A percentile compares a stretch with the other conserved stretches of the same genome.
Evolutionary conservation across 2,797 vertebrate species (phyloP).

Genomic region (Lagocephalus sceleratus): DNA sequence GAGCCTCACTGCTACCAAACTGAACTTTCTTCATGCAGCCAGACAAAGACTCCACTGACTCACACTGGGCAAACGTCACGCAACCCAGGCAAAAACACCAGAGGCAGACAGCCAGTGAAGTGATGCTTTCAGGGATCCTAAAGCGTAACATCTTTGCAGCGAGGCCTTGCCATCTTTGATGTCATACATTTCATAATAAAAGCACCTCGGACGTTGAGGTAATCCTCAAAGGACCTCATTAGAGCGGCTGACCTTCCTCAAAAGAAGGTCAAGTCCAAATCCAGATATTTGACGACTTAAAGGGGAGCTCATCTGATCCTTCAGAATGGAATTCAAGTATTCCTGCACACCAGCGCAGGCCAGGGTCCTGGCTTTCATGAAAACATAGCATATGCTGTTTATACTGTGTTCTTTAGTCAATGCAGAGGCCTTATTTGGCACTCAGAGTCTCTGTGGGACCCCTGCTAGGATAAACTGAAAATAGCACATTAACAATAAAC

Average conservation of each 20-base stretch:
- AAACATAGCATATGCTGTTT: slow-evolving; percentile 49
- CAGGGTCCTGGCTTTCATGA: slow-evolving; percentile 46
- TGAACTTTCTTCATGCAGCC: slow-evolving; percentile 23
- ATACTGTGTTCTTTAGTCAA: slow-evolving; percentile 24
- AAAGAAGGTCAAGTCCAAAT: slow-evolving; percentile 56
- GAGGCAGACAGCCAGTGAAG: slow-evolving; percentile 18
- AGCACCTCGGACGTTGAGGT: slow-evolving; percentile 43
- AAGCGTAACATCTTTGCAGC: slow-evolving; percentile 15
- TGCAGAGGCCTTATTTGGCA: slow-evolving; percentile 43
- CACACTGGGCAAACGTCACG: slow-evolving; percentile 32
- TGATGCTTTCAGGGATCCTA: slow-evolving; percentile 15
- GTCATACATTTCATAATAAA: slow-evolving; percentile 39
- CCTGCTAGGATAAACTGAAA: slow-evolving; percentile 39
- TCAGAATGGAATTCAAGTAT: slow-evolving; percentile 34
- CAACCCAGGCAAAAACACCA: slow-evolving; percentile 30
- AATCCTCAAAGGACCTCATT: slow-evolving; percentile 62
- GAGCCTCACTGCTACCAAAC: slow-evolving; percentile 38
- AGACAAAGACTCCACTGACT: slow-evolving; percentile 31
- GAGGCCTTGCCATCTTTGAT: slow-evolving; percentile 38
- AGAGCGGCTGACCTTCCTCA: slow-evolving; percentile 46
- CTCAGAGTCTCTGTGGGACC: slow-evolving; percentile 29
- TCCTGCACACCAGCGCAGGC: slow-evolving; percentile 35
- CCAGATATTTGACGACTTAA: slow-evolving; percentile 37
- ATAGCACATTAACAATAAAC: slow-evolving; percentile 38
- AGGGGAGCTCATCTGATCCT: slow-evolving; percentile 49